Evolutionary conservation across 2,113 vertebrate genomes (phyloP).

Genomic region (Sciurus niger): DNA sequence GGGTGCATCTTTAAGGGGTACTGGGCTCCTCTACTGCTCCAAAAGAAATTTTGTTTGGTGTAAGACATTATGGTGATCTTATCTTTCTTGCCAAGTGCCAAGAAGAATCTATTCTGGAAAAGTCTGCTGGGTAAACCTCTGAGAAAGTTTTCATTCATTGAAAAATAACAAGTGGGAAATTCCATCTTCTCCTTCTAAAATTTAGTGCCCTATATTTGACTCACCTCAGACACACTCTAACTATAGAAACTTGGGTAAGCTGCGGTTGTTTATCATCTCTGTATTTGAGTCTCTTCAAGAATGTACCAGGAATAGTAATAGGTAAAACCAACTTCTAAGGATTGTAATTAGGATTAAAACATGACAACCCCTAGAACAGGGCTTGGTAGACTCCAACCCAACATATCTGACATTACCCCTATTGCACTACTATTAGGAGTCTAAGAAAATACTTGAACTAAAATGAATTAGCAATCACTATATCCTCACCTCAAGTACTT

Average conservation of each 20-base stretch:
- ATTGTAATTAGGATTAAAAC: not conserved
- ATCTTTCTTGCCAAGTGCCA: not conserved
- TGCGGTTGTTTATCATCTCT: not conserved
- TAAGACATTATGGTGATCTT: not conserved
- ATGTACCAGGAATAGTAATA: not conserved
- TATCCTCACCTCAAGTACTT: not conserved
- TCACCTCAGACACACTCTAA: not conserved
- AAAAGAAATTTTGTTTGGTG: not conserved
- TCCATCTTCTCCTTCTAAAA: not conserved
- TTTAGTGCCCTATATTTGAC: not conserved
- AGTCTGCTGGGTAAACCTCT: not conserved
- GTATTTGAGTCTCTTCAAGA: not conserved
- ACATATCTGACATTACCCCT: not conserved
- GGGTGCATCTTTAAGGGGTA: rapidly evolving
- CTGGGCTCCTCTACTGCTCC: rapidly evolving
- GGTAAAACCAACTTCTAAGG: not conserved
- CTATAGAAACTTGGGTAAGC: not conserved
- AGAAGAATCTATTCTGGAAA: not conserved
- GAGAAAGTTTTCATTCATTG: not conserved
- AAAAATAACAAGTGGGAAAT: not conserved
- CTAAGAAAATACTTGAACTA: not conserved
- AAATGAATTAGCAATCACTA: not conserved
- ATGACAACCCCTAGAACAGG: not conserved
- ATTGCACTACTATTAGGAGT: not conserved
- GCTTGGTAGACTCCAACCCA: not conserved